Evolutionary conservation across 2,888 invertebrate species (phyloP).

Genomic region (Sphinx pinastri): DNA sequence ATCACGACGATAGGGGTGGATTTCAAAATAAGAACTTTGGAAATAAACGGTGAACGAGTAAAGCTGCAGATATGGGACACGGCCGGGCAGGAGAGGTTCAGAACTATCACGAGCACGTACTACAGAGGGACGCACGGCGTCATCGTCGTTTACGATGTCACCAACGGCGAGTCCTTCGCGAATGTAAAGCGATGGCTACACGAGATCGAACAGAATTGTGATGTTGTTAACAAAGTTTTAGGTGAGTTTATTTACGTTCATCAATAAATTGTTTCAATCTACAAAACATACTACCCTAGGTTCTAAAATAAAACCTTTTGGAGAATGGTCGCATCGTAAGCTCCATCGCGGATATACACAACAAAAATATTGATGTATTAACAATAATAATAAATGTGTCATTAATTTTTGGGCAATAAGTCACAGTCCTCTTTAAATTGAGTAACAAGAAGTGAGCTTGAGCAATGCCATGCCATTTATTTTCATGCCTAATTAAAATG

Average conservation of each 20-base stretch:
- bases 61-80: constrained; percentile 99
- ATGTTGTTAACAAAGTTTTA: constrained; percentile 98
- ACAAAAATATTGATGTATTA: neutral
- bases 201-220: constrained; percentile 99
- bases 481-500: constrained; percentile 19
- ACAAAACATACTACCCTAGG: neutral
- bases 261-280: neutral
- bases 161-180: constrained; percentile 99
- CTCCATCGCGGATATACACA: neutral
- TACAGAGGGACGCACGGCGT: constrained; percentile 99
- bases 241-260: constrained; percentile 81
- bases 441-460: constrained; percentile 1
- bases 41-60: constrained; percentile 94
- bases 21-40: constrained; percentile 99
- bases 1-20: constrained; percentile 99
- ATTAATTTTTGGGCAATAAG: neutral
- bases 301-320: neutral
- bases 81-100: constrained; percentile 97
- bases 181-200: constrained; percentile 99
- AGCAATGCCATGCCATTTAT: neutral
- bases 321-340: neutral
- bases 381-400: neutral
- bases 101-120: constrained; percentile 99
- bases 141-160: constrained; percentile 99
- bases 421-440: neutral